phyloP scores from a whole-genome alignment of 2,113 vertebrate genomes.

The Sapajus apella region DNA sequence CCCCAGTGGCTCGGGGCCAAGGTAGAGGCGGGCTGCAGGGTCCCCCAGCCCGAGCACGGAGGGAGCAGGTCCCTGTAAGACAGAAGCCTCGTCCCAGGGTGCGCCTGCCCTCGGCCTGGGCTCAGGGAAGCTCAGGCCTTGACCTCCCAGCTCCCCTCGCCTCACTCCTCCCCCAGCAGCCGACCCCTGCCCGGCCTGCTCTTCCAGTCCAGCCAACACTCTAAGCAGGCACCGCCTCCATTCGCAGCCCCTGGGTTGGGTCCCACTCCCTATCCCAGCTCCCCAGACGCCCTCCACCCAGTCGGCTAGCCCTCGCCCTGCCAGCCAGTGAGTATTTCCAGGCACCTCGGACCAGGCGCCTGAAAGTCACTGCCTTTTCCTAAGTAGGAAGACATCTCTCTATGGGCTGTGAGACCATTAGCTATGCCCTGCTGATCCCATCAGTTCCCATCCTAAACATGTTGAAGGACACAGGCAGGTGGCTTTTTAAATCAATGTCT shows the following conservation, averaged over 20 bases:
- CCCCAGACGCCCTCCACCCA: not conserved
- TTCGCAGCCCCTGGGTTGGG: not conserved
- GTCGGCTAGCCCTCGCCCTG: not conserved
- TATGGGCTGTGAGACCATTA: not conserved
- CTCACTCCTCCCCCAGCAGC: not conserved
- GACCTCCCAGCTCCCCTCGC: not conserved
- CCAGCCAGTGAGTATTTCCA: constrained; percentile 46
- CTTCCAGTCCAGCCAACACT: not conserved
- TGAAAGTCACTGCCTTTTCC: not conserved
- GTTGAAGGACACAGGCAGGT: not conserved
- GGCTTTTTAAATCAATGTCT: not conserved
- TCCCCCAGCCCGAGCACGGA: not conserved
- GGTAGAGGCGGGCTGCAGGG: not conserved
- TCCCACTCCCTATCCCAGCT: not conserved
- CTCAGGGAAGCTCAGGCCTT: not conserved
- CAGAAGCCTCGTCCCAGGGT: not conserved
- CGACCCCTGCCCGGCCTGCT: not conserved
- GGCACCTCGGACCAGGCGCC: not conserved
- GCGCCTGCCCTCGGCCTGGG: not conserved
- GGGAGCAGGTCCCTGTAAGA: not conserved
- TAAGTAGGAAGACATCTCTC: not conserved
- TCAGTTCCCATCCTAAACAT: not conserved
- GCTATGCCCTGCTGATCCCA: not conserved
- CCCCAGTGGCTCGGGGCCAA: not conserved
- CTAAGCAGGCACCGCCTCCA: not conserved